These are phyloP conservation scores for Triplophysa dalaica DNA, from an alignment of 2,113 vertebrate species.

Conservation along the genomic window DNA sequence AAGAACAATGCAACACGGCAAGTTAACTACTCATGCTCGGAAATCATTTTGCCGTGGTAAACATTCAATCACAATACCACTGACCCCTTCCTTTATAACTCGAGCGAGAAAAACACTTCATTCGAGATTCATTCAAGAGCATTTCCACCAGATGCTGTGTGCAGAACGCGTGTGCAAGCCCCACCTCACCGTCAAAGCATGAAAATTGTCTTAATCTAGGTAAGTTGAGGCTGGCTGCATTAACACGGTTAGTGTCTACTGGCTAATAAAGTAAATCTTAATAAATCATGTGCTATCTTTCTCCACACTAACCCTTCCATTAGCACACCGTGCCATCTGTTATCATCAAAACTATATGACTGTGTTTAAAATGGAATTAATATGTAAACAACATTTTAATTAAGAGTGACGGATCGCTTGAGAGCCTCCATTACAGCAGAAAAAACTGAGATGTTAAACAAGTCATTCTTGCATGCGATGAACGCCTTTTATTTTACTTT, in stretches of 20 bases:
- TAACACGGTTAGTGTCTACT: conserved; percentile 81
- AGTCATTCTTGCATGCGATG: background rate
- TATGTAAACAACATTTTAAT: conserved; percentile 99
- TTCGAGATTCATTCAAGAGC: conserved; percentile 31
- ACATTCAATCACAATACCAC: conserved; percentile 30
- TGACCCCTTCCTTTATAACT: conserved; percentile 51
- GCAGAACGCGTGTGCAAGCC: conserved; percentile 45
- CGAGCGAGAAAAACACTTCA: conserved; percentile 51
- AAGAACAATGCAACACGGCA: conserved; percentile 4
- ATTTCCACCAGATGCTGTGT: conserved; percentile 51
- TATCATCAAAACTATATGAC: conserved; percentile 97
- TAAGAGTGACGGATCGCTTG: conserved; percentile 91
- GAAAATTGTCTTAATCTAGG: conserved; percentile 75
- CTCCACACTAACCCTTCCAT: conserved; percentile 85
- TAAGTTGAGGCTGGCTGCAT: conserved; percentile 75
- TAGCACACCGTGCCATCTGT: conserved; percentile 93
- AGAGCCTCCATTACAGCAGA: conserved; percentile 23
- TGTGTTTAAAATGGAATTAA: conserved; percentile 99
- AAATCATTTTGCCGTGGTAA: conserved; percentile 31
- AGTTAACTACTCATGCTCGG: conserved; percentile 29
- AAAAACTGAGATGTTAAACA: conserved; percentile 5
- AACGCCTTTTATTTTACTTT: background rate
- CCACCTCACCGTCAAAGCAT: conserved; percentile 65
- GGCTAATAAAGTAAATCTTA: conserved; percentile 93
- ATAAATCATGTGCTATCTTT: conserved; percentile 91